These are phyloP conservation scores for Falco cherrug DNA, from an alignment of 2,797 vertebrate genomes.

Conservation along the genomic window DNA sequence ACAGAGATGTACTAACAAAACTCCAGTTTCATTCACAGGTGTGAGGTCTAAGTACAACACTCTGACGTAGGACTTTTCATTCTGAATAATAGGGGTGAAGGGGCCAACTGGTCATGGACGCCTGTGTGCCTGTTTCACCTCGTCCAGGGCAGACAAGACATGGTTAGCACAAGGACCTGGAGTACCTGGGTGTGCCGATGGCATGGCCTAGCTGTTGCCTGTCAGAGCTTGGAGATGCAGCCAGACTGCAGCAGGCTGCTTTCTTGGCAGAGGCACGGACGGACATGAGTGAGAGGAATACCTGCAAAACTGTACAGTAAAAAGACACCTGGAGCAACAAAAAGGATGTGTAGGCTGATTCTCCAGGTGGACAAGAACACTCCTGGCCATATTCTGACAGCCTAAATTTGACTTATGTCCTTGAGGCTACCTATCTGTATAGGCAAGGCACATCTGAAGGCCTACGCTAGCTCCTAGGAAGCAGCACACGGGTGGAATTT, in stretches of 20 bases:
- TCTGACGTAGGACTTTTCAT: background rate
- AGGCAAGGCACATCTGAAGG: background rate
- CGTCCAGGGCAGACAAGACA: background rate
- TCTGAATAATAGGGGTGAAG: background rate
- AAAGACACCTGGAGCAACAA: background rate
- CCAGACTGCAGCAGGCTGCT: background rate
- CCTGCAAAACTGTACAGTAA: background rate
- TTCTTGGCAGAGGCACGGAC: background rate
- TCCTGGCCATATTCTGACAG: background rate
- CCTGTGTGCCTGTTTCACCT: background rate
- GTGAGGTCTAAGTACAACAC: background rate
- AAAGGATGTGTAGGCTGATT: background rate
- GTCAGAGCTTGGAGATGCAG: background rate
- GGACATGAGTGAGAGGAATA: background rate
- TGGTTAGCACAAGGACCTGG: background rate
- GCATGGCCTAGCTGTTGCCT: background rate
- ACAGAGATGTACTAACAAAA: background rate
- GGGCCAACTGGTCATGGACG: background rate
- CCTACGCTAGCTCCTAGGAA: background rate
- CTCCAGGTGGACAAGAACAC: background rate
- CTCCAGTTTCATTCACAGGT: background rate
- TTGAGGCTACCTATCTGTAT: background rate
- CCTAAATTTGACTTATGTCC: background rate
- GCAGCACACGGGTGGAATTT: fast-evolving
- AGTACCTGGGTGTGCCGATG: fast-evolving